Evolutionary conservation across 2,113 vertebrate species (phyloP).

Genomic region (Anoplopoma fimbria): DNA sequence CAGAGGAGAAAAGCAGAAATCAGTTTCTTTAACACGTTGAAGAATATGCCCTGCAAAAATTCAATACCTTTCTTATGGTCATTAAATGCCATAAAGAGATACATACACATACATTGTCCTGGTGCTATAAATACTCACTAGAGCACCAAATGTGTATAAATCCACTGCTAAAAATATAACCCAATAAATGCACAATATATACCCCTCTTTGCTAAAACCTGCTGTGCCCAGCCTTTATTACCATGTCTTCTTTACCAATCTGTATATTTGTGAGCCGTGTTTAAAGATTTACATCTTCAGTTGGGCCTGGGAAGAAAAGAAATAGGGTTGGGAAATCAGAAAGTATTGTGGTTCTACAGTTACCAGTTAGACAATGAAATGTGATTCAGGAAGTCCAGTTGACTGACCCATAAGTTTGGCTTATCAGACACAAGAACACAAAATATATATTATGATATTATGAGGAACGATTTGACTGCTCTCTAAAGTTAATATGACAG

Average conservation of each 20-base stretch:
- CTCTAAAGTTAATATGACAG: neutral
- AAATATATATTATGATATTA: neutral
- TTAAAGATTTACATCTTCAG: neutral
- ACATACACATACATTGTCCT: neutral
- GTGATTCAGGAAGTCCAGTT: neutral
- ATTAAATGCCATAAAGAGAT: neutral
- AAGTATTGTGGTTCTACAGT: neutral
- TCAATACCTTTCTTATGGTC: neutral
- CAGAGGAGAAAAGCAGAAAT: neutral
- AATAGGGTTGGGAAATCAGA: neutral
- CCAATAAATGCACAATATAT: neutral
- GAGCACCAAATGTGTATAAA: neutral
- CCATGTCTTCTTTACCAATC: neutral
- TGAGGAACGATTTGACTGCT: neutral
- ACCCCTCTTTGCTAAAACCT: neutral
- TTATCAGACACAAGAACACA: neutral
- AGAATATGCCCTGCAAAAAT: neutral
- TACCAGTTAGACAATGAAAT: neutral
- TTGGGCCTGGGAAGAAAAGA: neutral
- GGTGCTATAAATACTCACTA: neutral
- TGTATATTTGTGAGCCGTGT: no score
- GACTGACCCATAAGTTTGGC: neutral
- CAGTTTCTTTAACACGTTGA: neutral
- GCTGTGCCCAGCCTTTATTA: neutral
- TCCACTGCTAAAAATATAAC: neutral